phyloP scores from a whole-genome alignment of 2,113 vertebrate species.

The Panthera leo region DNA sequence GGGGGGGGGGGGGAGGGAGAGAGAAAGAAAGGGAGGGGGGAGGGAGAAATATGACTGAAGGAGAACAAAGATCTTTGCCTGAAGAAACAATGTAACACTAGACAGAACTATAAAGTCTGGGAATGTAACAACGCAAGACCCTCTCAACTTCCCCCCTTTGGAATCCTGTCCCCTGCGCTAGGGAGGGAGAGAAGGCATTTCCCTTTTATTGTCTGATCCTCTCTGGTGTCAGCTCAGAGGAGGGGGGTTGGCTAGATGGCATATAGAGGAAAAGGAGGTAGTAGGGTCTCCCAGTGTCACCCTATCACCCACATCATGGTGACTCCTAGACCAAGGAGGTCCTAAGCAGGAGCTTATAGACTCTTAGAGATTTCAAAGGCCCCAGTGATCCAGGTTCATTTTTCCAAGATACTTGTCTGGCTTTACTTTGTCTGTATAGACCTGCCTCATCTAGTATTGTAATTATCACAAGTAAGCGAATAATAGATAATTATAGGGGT shows the following conservation, averaged over 20 bases:
- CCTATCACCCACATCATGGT: not conserved
- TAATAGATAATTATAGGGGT: slow-evolving; percentile 76
- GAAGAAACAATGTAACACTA: slow-evolving; percentile 80
- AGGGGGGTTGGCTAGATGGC: not conserved
- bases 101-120: slow-evolving; percentile 80
- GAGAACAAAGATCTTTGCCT: slow-evolving; percentile 77
- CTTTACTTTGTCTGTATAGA: slow-evolving; percentile 55
- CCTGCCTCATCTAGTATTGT: slow-evolving; percentile 57
- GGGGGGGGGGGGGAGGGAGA: not conserved
- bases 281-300: not conserved
- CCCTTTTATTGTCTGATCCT: slow-evolving; percentile 54
- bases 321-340: not conserved
- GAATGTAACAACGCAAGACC: slow-evolving; percentile 69
- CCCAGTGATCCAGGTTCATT: slow-evolving; percentile 34
- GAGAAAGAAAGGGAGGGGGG: not conserved
- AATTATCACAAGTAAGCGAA: slow-evolving; percentile 63
- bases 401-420: slow-evolving; percentile 55
- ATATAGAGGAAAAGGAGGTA: slow-evolving; percentile 23
- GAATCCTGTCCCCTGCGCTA: slow-evolving; percentile 66
- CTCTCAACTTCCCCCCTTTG: slow-evolving; percentile 60
- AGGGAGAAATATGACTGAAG: slow-evolving; percentile 76
- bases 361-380: slow-evolving; percentile 4
- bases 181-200: not conserved
- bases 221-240: slow-evolving; percentile 28
- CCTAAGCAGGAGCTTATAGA: not conserved